Conservation (phyloP, 1,140 invertebrate genomes). For the Ooceraea biroi region DNA sequence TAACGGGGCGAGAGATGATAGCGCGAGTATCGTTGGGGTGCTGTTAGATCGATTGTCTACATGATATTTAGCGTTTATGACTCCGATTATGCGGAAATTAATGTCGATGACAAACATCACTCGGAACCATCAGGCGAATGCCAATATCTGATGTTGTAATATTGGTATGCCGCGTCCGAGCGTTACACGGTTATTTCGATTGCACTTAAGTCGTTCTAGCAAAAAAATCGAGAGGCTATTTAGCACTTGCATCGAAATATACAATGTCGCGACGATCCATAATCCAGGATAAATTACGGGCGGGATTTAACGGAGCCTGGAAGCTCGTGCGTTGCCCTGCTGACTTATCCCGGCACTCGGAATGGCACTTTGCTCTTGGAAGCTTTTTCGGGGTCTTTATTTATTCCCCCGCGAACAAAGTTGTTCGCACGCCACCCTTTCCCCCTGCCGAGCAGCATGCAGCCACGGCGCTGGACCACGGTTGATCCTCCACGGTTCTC, state of each 20-base stretch:
- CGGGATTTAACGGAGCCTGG: constrained; percentile 9
- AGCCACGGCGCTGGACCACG: not conserved
- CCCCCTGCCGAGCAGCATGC: not conserved
- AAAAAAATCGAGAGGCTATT: not conserved
- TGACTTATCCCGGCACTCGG: constrained; percentile 40
- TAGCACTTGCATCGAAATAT: constrained; percentile 23
- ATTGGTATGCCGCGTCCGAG: not conserved
- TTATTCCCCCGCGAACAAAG: constrained; percentile 35
- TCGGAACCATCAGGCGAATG: not conserved
- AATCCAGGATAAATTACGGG: constrained; percentile 19
- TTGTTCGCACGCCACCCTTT: constrained; percentile 22
- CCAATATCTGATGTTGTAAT: constrained; percentile 8
- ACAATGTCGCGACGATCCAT: constrained; percentile 3
- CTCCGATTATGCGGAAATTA: not conserved
- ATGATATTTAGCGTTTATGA: not conserved
- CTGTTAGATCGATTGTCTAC: not conserved
- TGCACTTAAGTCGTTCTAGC: not conserved
- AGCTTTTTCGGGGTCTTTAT: constrained; percentile 39
- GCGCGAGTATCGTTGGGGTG: not conserved
- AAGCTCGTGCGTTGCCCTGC: not conserved
- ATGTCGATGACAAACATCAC: not conserved
- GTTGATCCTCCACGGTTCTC: constrained; percentile 21
- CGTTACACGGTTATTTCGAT: not conserved
- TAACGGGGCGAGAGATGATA: not conserved
- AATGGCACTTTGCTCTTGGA: too few relatives aligned